Conservation (phyloP, 2,888 invertebrate species). For the Idaea straminata region DNA sequence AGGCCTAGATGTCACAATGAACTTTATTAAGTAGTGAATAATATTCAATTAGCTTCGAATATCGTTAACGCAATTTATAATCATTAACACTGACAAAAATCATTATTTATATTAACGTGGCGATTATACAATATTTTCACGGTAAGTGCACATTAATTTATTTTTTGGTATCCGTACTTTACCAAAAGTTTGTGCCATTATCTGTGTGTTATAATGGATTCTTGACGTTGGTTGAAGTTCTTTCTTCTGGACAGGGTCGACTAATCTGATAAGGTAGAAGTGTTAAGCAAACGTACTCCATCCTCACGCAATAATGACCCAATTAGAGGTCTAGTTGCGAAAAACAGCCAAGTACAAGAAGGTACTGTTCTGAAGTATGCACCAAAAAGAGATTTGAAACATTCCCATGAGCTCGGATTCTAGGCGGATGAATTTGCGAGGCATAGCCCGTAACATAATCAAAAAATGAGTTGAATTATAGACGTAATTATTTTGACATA, state of each 20-base stretch:
- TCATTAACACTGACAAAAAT: not conserved
- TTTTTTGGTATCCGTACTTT: not conserved
- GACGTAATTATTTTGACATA: not conserved
- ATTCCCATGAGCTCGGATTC: no score
- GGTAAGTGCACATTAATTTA: not conserved
- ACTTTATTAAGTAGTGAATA: not conserved
- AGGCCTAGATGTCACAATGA: constrained; percentile 8
- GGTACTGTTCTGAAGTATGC: no score
- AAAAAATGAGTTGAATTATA: not conserved
- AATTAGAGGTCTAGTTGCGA: no score
- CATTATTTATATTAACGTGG: not conserved
- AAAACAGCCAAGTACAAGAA: no score
- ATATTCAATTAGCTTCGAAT: not conserved
- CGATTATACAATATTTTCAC: not conserved
- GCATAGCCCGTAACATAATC: not conserved
- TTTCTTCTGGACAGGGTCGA: no score
- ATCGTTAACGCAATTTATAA: not conserved
- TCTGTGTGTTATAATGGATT: not conserved
- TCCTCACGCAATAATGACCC: no score
- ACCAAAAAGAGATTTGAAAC: no score
- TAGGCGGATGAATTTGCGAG: not conserved
- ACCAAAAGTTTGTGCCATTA: not conserved
- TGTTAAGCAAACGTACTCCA: no score
- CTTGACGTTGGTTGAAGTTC: not conserved
- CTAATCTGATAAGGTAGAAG: no score